Percentiles rank a stretch among this genome's conserved stretches.
Evolutionary conservation across 2,113 vertebrate species (phyloP).

Genomic region (Columbina picui): DNA sequence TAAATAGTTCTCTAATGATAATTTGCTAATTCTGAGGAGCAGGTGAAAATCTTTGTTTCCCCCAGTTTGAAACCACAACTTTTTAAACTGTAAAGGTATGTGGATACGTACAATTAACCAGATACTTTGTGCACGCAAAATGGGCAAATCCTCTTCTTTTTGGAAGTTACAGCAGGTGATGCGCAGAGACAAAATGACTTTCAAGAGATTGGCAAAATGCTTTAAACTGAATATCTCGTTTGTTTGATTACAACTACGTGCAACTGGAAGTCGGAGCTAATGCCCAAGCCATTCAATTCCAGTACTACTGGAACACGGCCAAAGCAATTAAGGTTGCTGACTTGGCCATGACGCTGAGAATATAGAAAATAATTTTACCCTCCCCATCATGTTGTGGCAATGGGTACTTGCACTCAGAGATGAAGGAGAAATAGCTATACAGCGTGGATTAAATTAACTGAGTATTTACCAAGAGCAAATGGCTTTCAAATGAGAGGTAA

Average conservation of each 20-base stretch:
- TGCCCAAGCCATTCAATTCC: constrained; percentile 61
- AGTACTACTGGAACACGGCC: constrained; percentile 64
- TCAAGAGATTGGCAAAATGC: constrained; percentile 1
- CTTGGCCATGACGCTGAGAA: constrained; percentile 49
- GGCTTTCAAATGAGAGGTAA: background rate
- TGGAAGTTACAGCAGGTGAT: background rate
- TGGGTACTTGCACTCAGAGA: background rate
- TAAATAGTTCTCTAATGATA: background rate
- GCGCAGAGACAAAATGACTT: constrained; percentile 42
- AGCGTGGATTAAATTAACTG: background rate
- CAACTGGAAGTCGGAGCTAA: constrained; percentile 60
- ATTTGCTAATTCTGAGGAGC: background rate
- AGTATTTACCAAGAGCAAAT: background rate
- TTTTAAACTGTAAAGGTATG: background rate
- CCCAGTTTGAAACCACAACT: background rate
- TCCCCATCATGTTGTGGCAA: background rate
- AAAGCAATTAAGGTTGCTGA: constrained; percentile 72
- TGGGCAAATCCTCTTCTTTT: background rate
- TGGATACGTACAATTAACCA: background rate
- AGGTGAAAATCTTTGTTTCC: background rate
- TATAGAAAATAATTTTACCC: constrained; percentile 19
- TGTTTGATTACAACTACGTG: constrained; percentile 42
- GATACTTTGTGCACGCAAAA: background rate
- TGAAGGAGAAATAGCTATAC: background rate
- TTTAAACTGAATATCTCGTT: constrained; percentile 67